phyloP scores from a whole-genome alignment of 2,113 vertebrate genomes.

The Circaetus gallicus region DNA sequence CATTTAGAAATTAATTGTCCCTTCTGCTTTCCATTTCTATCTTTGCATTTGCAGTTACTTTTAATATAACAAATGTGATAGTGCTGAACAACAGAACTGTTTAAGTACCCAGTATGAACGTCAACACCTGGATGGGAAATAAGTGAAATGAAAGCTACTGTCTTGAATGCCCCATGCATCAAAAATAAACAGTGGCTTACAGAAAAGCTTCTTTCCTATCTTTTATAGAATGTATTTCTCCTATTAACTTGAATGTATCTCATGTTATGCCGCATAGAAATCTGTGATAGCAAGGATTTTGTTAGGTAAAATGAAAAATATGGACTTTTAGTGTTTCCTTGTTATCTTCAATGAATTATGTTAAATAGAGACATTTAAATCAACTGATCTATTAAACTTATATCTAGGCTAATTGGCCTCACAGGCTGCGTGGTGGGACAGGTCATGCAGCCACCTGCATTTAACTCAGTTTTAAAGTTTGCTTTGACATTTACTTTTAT shows the following conservation, averaged over 20 bases:
- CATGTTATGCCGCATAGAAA: not conserved
- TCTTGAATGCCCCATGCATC: not conserved
- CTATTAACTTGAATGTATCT: not conserved
- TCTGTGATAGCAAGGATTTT: not conserved
- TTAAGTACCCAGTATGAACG: not conserved
- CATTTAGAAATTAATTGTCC: not conserved
- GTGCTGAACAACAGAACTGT: not conserved
- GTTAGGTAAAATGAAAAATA: not conserved
- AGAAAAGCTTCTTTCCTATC: not conserved
- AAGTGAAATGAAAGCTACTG: not conserved
- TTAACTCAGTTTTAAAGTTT: constrained; percentile 34
- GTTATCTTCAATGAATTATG: not conserved
- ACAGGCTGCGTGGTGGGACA: not conserved
- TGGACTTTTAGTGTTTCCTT: not conserved
- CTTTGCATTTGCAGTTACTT: not conserved
- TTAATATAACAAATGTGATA: not conserved
- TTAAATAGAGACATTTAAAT: not conserved
- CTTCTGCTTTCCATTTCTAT: not conserved
- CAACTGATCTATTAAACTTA: not conserved
- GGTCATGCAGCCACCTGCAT: not conserved
- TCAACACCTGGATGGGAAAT: not conserved
- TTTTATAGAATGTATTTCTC: not conserved
- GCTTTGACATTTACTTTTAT: constrained; percentile 51
- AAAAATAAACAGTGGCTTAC: not conserved
- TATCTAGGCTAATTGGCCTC: not conserved